phyloP scores from a whole-genome alignment of 2,888 invertebrate genomes.

The Clanis bilineata region DNA sequence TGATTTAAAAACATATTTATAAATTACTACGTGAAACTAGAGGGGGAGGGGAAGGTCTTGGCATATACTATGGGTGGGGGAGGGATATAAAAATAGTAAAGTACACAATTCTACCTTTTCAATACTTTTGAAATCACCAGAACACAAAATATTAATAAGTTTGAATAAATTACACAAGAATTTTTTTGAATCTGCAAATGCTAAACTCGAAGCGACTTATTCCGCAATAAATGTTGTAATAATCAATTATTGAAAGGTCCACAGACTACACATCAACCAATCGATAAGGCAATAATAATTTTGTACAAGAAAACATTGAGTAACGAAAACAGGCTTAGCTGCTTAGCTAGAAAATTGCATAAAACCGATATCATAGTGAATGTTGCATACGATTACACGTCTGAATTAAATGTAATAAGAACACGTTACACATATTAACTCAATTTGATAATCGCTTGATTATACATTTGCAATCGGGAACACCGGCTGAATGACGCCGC shows the following conservation, averaged over 20 bases:
- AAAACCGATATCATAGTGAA: conserved; percentile 4
- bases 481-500: background rate
- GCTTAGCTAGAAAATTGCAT: conserved; percentile 12
- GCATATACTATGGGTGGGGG: too few relatives aligned
- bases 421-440: conserved; percentile 36
- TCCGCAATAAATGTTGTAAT: background rate
- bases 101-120: background rate
- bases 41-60: too few relatives aligned
- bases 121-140: background rate
- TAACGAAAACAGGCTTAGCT: conserved; percentile 13
- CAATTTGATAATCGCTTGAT: conserved; percentile 39
- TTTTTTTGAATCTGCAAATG: background rate
- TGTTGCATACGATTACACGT: conserved; percentile 13
- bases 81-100: too few relatives aligned
- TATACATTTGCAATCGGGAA: conserved; percentile 33
- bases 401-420: conserved; percentile 23
- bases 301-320: conserved; percentile 13
- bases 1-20: too few relatives aligned
- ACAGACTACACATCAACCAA: background rate
- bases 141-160: background rate
- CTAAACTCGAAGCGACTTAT: background rate
- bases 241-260: too few relatives aligned
- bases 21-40: too few relatives aligned
- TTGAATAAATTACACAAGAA: background rate
- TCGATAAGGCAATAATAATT: conserved; percentile 2